Evolutionary conservation across 2,888 invertebrate genomes (phyloP), one percentile per base, ranked within the genome.

Genomic region (Lasioglossum villosulum): DNA sequence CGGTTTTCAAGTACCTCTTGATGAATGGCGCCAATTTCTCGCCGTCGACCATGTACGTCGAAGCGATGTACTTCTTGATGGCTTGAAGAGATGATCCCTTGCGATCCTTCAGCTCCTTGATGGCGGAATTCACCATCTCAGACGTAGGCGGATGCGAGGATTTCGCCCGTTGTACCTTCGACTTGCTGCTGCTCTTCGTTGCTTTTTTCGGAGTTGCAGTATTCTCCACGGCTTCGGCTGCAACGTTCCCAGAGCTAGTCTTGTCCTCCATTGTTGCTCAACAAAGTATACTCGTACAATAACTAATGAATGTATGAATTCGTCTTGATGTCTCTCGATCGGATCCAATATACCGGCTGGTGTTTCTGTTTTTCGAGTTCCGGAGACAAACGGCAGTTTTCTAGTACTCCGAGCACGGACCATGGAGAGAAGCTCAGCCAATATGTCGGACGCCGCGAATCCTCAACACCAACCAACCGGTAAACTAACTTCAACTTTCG

Each of bases 41-140:
- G 1, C 96, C 95, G 91, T 97, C 96, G 14, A 96, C 95, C 84
- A 96, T 96, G 95, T 97, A 96, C 83, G 96, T 96, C 39, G 96
- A 95, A 10, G 96, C 95, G 80, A 97, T 96, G 93, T 96, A 97
- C 92, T 97, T 97, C 93, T 96, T 97, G 93, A 97, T 97, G 2
- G 96, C 96, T 92, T 93, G 95, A 88, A 94, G 92, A 0, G 96
- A 96, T 0, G 96, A 97, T 39, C 97, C 97, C 84, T 96, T 96
- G 59, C 96, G 95, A 90, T 96, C 96, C 91, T 96, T 96, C 75
- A 96, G 93, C 82, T 95, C 94, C 84, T 94, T 95, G 76, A 96
- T 95, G 6, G 97, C 97, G 52, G 94, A 95, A 88, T 95, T 96
- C 1, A 97, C 97, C 96, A 97, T 96, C 56, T 95, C 95, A 4